These are phyloP conservation scores for Lichenostomus cassidix DNA, from an alignment of 2,113 vertebrate genomes.

Conservation along the genomic window DNA sequence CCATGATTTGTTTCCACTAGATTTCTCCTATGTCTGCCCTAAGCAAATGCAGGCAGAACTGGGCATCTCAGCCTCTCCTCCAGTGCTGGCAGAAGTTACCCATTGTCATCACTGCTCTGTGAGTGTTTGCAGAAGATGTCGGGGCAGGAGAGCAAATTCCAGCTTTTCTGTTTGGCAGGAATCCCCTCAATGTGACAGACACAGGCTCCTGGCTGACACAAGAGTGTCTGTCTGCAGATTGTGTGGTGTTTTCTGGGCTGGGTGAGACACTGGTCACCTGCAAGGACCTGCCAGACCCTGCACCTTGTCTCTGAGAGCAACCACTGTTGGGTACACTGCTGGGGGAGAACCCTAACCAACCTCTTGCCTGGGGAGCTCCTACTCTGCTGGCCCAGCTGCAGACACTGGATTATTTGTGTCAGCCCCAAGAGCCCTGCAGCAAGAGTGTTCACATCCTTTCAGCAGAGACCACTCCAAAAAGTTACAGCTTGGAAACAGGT, in stretches of 20 bases:
- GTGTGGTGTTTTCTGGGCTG: not conserved
- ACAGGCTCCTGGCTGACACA: not conserved
- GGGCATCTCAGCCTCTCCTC: not conserved
- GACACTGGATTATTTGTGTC: not conserved
- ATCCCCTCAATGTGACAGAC: not conserved
- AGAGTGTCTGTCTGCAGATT: not conserved
- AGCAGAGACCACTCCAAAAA: not conserved
- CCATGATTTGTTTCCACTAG: not conserved
- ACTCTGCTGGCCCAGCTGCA: not conserved
- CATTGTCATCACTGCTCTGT: fast-evolving
- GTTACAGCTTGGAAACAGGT: not conserved
- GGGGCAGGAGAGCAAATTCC: not conserved
- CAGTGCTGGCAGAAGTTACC: not conserved
- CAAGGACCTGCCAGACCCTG: not conserved
- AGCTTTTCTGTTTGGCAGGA: not conserved
- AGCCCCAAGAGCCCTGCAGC: not conserved
- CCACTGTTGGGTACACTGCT: not conserved
- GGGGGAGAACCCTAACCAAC: not conserved
- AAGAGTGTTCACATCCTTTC: not conserved
- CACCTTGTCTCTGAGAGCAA: not conserved
- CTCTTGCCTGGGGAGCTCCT: not conserved
- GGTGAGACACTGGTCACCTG: not conserved
- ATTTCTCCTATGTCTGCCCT: not conserved
- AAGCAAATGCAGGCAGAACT: not conserved
- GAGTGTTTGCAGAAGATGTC: not conserved